phyloP scores from a whole-genome alignment of 2,888 invertebrate species.

The Mythimna albipuncta region DNA sequence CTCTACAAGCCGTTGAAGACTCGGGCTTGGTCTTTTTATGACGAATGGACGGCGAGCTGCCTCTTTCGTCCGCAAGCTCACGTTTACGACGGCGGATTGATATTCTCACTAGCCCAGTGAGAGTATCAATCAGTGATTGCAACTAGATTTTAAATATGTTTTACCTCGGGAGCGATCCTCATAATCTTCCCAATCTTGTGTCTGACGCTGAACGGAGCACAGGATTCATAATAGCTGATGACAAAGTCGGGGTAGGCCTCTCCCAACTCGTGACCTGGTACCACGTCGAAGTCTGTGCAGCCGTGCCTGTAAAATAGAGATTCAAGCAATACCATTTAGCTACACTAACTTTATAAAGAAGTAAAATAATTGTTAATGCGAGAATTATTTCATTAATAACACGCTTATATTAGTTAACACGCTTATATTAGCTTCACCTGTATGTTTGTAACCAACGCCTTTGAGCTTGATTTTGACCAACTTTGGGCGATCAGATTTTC shows the following conservation, averaged over 20 bases:
- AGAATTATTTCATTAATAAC: too few relatives aligned
- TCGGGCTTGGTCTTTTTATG: too few relatives aligned
- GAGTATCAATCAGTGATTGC: neutral
- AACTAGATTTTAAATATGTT: neutral
- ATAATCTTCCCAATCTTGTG: constrained; percentile 79
- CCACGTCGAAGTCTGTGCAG: constrained; percentile 92
- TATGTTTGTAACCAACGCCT: too few relatives aligned
- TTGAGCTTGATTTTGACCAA: too few relatives aligned
- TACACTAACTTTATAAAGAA: too few relatives aligned
- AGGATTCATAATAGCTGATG: constrained; percentile 91
- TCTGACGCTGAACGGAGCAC: constrained; percentile 85
- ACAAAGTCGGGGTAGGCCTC: constrained; percentile 91
- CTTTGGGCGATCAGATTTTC: too few relatives aligned
- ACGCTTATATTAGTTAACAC: too few relatives aligned
- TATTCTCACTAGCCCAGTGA: neutral
- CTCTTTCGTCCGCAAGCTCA: too few relatives aligned
- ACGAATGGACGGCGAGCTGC: too few relatives aligned
- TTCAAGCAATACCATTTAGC: neutral
- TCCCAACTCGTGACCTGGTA: constrained; percentile 91
- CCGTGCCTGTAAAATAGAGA: constrained; percentile 79
- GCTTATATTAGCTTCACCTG: too few relatives aligned
- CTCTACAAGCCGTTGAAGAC: too few relatives aligned
- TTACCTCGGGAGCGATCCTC: constrained; percentile 83
- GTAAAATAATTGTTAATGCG: too few relatives aligned
- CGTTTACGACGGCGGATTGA: neutral